These are phyloP conservation scores for Stercorarius parasiticus DNA, from an alignment of 2,113 vertebrate species.

Conservation along the genomic window DNA sequence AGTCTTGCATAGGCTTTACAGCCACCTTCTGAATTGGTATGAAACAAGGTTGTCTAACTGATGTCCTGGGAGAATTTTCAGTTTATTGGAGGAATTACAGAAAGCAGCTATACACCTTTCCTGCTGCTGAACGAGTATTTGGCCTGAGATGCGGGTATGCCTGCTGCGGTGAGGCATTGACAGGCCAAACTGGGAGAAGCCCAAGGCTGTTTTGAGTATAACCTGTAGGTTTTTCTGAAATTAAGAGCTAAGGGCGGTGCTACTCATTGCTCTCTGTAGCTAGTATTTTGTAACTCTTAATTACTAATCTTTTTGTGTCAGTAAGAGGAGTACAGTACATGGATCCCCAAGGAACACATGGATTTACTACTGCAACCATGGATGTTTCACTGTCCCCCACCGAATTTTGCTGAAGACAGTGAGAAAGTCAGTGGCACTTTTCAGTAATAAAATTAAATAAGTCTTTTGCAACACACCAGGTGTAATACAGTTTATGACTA, in stretches of 20 bases:
- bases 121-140: neutral
- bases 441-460: neutral
- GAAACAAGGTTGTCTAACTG: neutral
- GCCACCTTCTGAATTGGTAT: neutral
- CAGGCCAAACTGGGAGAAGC: neutral
- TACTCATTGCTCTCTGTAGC: neutral
- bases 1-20: neutral
- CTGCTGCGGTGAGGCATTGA: neutral
- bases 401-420: neutral
- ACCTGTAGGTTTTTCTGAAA: neutral
- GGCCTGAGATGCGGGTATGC: accelerated
- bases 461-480: accelerated
- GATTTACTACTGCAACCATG: neutral
- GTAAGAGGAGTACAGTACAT: neutral
- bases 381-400: neutral
- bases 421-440: neutral
- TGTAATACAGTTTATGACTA: neutral
- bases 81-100: neutral
- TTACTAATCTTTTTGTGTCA: neutral
- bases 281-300: neutral
- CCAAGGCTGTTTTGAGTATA: neutral
- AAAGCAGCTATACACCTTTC: neutral
- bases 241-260: neutral
- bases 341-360: accelerated
- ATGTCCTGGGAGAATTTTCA: neutral